Evolutionary conservation across 2,113 vertebrate genomes (phyloP), one percentile per base, ranked within the genome.

Genomic region (Spea bombifrons): DNA sequence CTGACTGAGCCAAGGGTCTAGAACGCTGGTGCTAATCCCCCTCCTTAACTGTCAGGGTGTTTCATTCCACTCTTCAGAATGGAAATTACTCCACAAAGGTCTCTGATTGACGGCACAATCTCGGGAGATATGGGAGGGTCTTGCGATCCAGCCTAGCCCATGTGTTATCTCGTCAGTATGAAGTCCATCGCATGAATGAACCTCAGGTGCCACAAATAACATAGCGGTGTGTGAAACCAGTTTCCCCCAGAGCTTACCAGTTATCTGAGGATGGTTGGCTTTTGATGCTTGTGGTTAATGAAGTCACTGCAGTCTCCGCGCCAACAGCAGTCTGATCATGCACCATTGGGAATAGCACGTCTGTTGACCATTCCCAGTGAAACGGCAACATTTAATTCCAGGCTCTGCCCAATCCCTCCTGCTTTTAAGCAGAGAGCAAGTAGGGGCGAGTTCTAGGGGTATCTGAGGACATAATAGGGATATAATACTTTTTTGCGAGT

Each of bases 1-100:
- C 53, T 71, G 66, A 73, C 72, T 57, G 45, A 80, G 64, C 52
- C 52, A 30, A 57, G 66, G 52, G 49, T 67, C 45, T 48, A 66
- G 16, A 64, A 73, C n/a, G 10, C 16, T 66, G 77, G 71, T 73
- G 77, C 67, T 80, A 80, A 73, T 80, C 71, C 77, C 61, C 66
- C 46, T 67, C 52, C 71, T 79, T 65, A 67, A 73, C 63, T 67
- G 53, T 45, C 64, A 73, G 77, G 71, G 63, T 73, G 70, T 80
- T 79, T 57, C 71, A 73, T 59, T 44, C 63, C 61, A 79, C 64
- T 53, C 50, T 67, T 73, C 46, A 8, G 64, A 80, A 80, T 73
- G 50, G 52, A 80, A 80, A 52, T 67, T 43, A 73, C 48, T 66
- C 65, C 65, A 57, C 15, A 73, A 53, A 45, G 53, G 15, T 7